Evolutionary conservation across 2,888 invertebrate genomes (phyloP).

Genomic region (Malacosoma neustria): DNA sequence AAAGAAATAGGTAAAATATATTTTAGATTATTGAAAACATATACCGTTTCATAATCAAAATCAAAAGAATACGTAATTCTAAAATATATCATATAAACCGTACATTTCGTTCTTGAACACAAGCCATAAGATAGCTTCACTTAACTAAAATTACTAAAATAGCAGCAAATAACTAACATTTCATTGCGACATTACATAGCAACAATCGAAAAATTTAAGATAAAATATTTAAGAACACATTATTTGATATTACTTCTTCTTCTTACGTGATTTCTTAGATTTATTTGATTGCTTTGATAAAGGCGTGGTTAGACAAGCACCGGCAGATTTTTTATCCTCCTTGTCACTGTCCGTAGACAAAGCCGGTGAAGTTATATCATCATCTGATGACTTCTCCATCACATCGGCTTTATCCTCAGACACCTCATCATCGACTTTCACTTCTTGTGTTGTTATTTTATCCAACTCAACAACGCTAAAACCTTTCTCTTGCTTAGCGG

Average conservation of each 20-base stretch:
- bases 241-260: conserved; percentile 73
- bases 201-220: conserved; percentile 27
- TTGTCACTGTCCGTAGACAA: conserved; percentile 75
- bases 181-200: conserved; percentile 7
- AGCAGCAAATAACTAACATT: conserved; percentile 37
- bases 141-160: conserved; percentile 42
- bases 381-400: conserved; percentile 75
- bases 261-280: conserved; percentile 75
- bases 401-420: conserved; percentile 35
- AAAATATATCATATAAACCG: too few species aligned
- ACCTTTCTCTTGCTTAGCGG: conserved; percentile 48
- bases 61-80: too few species aligned
- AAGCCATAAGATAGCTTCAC: conserved; percentile 35
- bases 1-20: too few species aligned
- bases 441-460: conserved; percentile 54
- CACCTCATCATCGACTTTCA: conserved; percentile 49
- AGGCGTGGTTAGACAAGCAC: conserved; percentile 45
- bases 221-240: conserved; percentile 40
- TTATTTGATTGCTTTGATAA: conserved; percentile 57
- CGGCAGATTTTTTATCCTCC: conserved; percentile 52
- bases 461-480: conserved; percentile 57
- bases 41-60: too few species aligned
- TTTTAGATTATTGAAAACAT: too few species aligned
- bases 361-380: conserved; percentile 66
- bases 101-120: conserved; percentile 17